Evolutionary conservation across 23 tunicate genomes (phyloP).

Genomic region (Halocynthia roretzi): DNA sequence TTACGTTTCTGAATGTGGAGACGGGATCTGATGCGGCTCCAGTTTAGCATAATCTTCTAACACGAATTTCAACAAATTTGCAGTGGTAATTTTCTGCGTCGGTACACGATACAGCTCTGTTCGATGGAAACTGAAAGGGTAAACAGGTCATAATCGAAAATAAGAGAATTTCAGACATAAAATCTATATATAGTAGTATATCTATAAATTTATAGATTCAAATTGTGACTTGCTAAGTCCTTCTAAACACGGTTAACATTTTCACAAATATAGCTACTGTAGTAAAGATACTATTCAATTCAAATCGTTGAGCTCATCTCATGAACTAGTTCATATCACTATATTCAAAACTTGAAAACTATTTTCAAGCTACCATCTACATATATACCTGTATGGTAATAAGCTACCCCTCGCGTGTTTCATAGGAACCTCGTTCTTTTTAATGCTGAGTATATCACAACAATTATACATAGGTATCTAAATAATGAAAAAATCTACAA

Average conservation of each 20-base stretch:
- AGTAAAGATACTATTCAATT: too few species aligned
- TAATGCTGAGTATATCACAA: conserved; percentile 31
- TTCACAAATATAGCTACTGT: too few species aligned
- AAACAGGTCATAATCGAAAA: background rate
- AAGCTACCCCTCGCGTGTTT: conserved; percentile 93
- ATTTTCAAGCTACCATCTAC: background rate
- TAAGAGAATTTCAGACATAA: background rate
- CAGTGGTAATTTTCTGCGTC: conserved; percentile 30
- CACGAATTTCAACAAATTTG: conserved; percentile 55
- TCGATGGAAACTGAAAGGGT: conserved; percentile 72
- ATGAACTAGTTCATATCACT: too few species aligned
- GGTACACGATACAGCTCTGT: conserved; percentile 74
- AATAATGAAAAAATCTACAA: too few species aligned
- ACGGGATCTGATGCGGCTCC: conserved; percentile 54
- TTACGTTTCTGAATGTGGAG: conserved; percentile 51
- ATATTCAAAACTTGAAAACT: too few species aligned
- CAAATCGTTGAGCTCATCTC: too few species aligned
- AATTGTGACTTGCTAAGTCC: too few species aligned
- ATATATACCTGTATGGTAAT: conserved; percentile 67
- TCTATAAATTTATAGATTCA: background rate
- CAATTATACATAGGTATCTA: too few species aligned
- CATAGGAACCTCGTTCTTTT: conserved; percentile 95
- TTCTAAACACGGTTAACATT: too few species aligned
- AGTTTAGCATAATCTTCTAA: conserved; percentile 36
- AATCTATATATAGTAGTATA: background rate